Evolutionary conservation across 1,140 invertebrate species (phyloP), one percentile per base, ranked within the genome.

Genomic region (Copidosoma floridanum): DNA sequence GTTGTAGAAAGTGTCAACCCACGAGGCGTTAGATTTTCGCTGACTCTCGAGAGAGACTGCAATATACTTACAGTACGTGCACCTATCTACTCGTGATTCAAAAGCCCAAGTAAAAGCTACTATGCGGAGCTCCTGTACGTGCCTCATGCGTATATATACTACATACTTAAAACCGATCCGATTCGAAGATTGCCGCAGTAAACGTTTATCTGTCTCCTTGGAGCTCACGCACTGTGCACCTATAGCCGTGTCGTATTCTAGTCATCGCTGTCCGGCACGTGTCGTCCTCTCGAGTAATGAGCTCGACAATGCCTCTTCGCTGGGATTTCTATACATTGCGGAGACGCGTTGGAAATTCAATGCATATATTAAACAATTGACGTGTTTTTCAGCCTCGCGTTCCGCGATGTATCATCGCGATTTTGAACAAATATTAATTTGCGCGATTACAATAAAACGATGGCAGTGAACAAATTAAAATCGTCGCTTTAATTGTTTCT

Each of bases 21-120:
- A n/a, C n/a, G n/a, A 52, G 24, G 50, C 40, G 32, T 60, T 53
- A 53, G 57, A 60, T 53, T 60, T 47, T 60, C 50, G 41, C 57
- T 60, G 57, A 53, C 24, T 47, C 24, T 8, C n/a, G n/a, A n/a
- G n/a, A n/a, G n/a, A n/a, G n/a, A n/a, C n/a, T n/a, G n/a, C n/a
- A n/a, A n/a, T n/a, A n/a, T n/a, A n/a, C n/a, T n/a, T n/a, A n/a
- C n/a, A n/a, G 18, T 18, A 21, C 52, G 11, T 14, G 53, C 1
- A n/a, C 37, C 37, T 5, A 5, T 11, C 37, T n/a, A n/a, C n/a
- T n/a, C n/a, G n/a, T n/a, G 12, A 40, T 40, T 40, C 16, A 50
- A 40, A 40, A 57, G 29, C 37, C n/a, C 24, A 41, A 24, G 21
- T 48, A 26, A 27, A 35, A n/a, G n/a, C n/a, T 16, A 38, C 37